Base-by-base conservation (phyloP, 1,140 invertebrate species). In the Coenobita brevimanus region DNA sequence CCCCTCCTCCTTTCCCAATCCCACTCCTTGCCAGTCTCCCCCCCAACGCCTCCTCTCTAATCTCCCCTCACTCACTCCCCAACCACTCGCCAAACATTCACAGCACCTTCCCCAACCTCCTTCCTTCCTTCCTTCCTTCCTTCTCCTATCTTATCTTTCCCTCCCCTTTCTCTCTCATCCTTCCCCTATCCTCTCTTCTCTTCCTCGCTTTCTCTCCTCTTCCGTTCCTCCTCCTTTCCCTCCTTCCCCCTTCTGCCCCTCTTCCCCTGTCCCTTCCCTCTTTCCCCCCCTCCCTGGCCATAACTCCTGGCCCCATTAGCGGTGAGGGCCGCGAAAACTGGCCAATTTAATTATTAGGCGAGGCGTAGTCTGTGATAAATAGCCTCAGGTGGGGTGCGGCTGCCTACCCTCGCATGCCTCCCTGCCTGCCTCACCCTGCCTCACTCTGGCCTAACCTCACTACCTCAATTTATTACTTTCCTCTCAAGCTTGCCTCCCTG, bases 301-400 rank as follows among this genome's bases (percentile, higher is more conserved):
- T 80, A 80, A 80, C 36, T 62, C 38, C 54, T 62, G 50, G 60
- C n/a, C 46, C 60, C 57, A 80, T 80, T 80, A 80, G 54, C 78
- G 78, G 78, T 62, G 50, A 80, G 33, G 54, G 30, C 27, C 54
- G 78, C 27, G 78, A 80, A 80, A 62, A 80, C 54, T 80, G 78
- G 54, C 78, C 78, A 80, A 80, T 80, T 62, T 80, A 80, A 80
- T 80, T 80, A 80, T 54, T 38, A 80, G 78, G 38, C 62, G 46
- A 62, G 54, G 54, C 60, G 24, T 50, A 80, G 54, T 80, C 76
- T 27, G 54, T 60, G 78, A 80, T 80, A 62, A 80, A 80, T 80
- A 80, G 17, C 54, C 54, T n/a, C 27, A 62, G 78, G 78, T 33
- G 17, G 30, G 50, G 50, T n/a, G 15, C 13, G 27, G 50, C 43